Base-by-base conservation (phyloP, 2,113 vertebrate species). In the Pandion haliaetus region DNA sequence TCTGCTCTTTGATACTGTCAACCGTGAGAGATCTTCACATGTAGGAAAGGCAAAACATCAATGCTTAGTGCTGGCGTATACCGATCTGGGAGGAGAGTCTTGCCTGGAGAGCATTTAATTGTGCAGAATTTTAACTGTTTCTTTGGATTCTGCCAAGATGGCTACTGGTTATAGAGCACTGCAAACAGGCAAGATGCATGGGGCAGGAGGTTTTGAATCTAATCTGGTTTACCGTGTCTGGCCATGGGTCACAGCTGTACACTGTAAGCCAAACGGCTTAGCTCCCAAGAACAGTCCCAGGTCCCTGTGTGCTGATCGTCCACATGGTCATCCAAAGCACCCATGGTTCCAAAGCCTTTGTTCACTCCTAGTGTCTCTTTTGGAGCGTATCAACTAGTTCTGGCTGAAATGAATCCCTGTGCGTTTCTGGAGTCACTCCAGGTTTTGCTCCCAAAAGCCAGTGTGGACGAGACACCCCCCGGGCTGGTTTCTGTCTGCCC, bases 1-100 rank as follows among this genome's bases (percentile, higher is more conserved):
- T 84, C n/a, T 81, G 55, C 52, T 90, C 90, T 97, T 97, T 92
- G 95, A 92, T 97, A 71, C 72, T 67, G 82, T 84, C 86, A 84
- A 5, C 47, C 2, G 3, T 71, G 63, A 93, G 55, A 59, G 55
- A 61, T 66, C 82, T 86, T 95, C 80, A 52, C 26, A 13, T 24
- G n/a, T 9, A 81, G 52, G 59, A 90, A 90, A 74, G 23, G 76
- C 59, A 67, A 94, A 92, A 71, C 40, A 78, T 86, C 67, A 62
- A 3, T 71, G 59, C 52, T 58, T 62, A 63, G 20, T 70, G 38
- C 47, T 81, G 90, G 50, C 45, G 66, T 40, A 23, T 29, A 55
- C 59, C 50, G 79, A 90, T 95, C 23, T 71, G 38, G 38, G 55
- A 90, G 12, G n/a, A 86, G 23, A 77, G 16, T 40, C 42, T 88